These are phyloP conservation scores for Trinorchestia longiramus DNA, from an alignment of 1,140 invertebrate genomes.

Conservation along the genomic window DNA sequence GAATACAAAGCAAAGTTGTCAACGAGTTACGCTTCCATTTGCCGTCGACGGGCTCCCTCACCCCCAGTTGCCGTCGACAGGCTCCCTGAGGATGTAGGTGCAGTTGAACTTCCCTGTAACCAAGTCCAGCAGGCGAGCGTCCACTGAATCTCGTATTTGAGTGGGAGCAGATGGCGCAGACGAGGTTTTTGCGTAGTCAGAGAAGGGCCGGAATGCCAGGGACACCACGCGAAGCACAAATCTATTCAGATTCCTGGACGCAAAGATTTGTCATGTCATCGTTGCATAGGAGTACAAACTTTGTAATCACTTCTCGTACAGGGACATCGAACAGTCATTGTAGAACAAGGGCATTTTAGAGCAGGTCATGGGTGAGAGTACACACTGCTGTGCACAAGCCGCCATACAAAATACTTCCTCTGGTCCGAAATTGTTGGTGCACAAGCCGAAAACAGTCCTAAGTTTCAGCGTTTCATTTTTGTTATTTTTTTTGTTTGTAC, in stretches of 20 bases:
- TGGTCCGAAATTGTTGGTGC: no score
- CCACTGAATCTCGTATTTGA: background rate
- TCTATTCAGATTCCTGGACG: background rate
- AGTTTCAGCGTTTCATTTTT: no score
- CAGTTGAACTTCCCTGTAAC: background rate
- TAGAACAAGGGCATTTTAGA: background rate
- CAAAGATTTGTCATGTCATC: background rate
- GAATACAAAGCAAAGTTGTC: no score
- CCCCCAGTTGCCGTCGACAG: conserved; percentile 45
- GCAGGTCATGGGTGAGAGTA: background rate
- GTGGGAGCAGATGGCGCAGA: background rate
- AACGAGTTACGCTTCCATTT: background rate
- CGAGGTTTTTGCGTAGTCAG: background rate
- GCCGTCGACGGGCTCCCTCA: background rate
- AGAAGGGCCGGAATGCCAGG: background rate
- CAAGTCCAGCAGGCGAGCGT: background rate
- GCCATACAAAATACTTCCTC: no score
- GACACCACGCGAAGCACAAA: conserved; percentile 4
- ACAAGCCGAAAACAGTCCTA: no score
- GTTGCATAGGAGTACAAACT: background rate
- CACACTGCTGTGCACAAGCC: no score
- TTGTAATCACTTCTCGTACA: background rate
- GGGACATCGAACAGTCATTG: background rate
- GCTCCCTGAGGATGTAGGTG: background rate
- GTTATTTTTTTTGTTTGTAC: no score